A percentile compares a stretch with the other conserved stretches of the same genome.
Evolutionary conservation across 2,797 vertebrate genomes (phyloP).

Genomic region (Thalassophryne amazonica): DNA sequence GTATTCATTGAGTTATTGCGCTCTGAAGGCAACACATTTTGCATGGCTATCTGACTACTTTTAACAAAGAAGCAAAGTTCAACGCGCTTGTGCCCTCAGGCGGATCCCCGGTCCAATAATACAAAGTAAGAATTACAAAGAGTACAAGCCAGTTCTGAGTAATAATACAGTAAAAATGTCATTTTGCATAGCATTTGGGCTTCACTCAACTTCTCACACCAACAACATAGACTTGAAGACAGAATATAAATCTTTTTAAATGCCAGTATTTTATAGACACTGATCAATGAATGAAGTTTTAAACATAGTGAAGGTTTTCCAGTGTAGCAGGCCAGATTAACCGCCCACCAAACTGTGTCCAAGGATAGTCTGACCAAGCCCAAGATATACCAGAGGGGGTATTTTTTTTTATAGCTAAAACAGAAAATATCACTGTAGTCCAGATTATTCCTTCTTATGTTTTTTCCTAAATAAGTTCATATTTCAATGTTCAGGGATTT

Average conservation of each 20-base stretch:
- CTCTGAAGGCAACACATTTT: slow-evolving; percentile 76
- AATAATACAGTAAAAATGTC: slow-evolving; percentile 51
- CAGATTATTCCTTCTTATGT: too few species aligned
- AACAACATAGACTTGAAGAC: slow-evolving; percentile 30
- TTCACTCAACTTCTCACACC: slow-evolving; percentile 54
- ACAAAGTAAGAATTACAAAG: slow-evolving; percentile 64
- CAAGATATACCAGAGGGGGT: too few species aligned
- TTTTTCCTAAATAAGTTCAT: too few species aligned
- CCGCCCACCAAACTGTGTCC: too few species aligned
- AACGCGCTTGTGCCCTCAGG: slow-evolving; percentile 51
- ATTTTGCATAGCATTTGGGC: slow-evolving; percentile 82
- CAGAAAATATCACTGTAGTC: too few species aligned
- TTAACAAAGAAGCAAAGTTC: slow-evolving; percentile 57
- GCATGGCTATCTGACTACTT: slow-evolving; percentile 76
- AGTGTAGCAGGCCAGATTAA: too few species aligned
- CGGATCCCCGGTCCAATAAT: slow-evolving; percentile 55
- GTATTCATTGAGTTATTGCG: slow-evolving; percentile 63
- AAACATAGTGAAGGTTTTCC: too few species aligned
- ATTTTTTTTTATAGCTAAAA: too few species aligned
- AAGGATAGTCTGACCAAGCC: too few species aligned
- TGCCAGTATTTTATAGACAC: slow-evolving; percentile 13
- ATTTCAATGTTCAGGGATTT: too few species aligned
- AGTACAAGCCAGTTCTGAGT: slow-evolving; percentile 53
- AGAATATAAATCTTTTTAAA: slow-evolving; percentile 54
- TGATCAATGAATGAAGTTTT: slow-evolving; percentile 9